Base-by-base conservation (phyloP, 2,797 vertebrate species). In the Helicolenus hilgendorfi region DNA sequence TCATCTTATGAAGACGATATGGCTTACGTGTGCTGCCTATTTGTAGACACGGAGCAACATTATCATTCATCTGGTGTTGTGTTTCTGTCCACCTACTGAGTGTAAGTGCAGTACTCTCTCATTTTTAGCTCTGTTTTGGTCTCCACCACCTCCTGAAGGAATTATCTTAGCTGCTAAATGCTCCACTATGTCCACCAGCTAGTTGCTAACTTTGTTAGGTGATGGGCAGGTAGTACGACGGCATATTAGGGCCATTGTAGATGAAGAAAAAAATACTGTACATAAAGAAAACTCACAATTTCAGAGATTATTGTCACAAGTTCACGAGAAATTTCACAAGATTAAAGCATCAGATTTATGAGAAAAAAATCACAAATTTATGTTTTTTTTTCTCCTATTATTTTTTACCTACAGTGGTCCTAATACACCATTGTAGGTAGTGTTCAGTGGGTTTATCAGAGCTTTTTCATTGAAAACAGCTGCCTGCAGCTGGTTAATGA, bases 401-500 rank as follows among this genome's bases (percentile, higher is more conserved):
- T 45, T 49, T 49, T 49, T 49, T 49, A 2, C 45, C 45, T 49
- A 49, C 18, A 49, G 18, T 49, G 45, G 45, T 20, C 18, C 45
- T 49, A 18, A 49, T 49, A 0, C 45, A 49, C 3, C 7, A 3
- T 49, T 49, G 18, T 49, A 49, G 45, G 45, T 49, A 49, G 45
- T 49, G 18, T 20, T 38, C 27, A 60, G 27, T 22, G 3, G 29
- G 45, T 68, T 67, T 7, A 72, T 45, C 8, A 7, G 36, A 70
- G 58, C 7, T 7, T 38, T 53, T n/a, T 74, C 4, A 29, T 4
- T 27, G 7, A 53, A 70, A 69, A 36, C 45, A 80, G 91, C 77
- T 69, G 86, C 91, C 86, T 69, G 86, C 84, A 87, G 83, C 79
- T 87, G 75, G 13, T 26, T 53, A 60, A 69, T 49, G n/a, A 74